Base-by-base conservation (phyloP, 92 coral and sea anemone species). In the Zoanthus sansibaricus region DNA sequence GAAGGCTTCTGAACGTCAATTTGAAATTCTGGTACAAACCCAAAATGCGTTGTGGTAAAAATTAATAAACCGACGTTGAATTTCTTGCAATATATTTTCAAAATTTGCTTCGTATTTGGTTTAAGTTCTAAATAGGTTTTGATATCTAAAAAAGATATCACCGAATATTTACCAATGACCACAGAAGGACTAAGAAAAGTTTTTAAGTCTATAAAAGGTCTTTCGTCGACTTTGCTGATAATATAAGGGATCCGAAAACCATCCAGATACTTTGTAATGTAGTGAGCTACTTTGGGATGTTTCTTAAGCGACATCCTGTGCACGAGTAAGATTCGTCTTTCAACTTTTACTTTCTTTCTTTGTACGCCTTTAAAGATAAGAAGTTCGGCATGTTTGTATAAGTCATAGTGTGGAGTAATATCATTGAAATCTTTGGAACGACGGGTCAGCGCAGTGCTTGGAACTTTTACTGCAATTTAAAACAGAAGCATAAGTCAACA, bases 231-330 rank as follows among this genome's bases (percentile, higher is more conserved):
- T 87, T 94, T 91, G 48, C 94, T 95, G 0, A 92, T 77, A 46
- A 94, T 85, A 82, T 97, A 97, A 11, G 92, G 92, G 25, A 92
- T 66, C 0, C 99, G 95, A 68, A 93, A 88, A 30, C 99, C 98
- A 51, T 97, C 99, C 25, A 97, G 77, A 25, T 95, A 90, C 76
- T 93, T 91, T 52, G 98, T 92, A 15, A 97, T 68, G 66, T 83
- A 92, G 78, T 97, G 98, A 12, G 94, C 89, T 30, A 97, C 93
- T 79, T 95, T 97, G 12, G 98, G 94, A 11, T 94, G 96, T 12
- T 95, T 95, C 84, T 91, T 91, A 1, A 87, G 79, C 67, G 94
- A 90, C 72, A 88, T 82, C 46, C 90, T 94, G 11, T 90, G 85
- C 14, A 95, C 92, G 8, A 95, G 79, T 62, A 95, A 91, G 17